Conservation (phyloP, 2,113 vertebrate genomes). For the Xiphophorus couchianus region DNA sequence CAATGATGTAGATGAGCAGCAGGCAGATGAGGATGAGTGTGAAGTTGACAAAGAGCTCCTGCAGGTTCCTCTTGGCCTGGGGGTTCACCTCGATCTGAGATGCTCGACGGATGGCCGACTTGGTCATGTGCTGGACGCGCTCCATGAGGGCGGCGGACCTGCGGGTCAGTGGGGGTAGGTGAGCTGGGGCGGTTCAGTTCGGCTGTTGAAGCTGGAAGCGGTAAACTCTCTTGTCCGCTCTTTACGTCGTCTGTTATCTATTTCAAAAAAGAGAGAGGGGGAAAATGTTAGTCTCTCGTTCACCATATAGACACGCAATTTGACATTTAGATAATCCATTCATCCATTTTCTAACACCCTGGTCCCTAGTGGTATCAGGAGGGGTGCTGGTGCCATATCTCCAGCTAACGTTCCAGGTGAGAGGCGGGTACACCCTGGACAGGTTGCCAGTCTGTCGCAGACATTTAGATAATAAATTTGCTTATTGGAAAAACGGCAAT, state of each 20-base stretch:
- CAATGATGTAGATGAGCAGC: constrained; percentile 97
- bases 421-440: too few relatives aligned
- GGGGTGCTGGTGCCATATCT: too few relatives aligned
- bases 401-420: too few relatives aligned
- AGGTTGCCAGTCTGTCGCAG: too few relatives aligned
- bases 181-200: background rate
- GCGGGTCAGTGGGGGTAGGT: background rate
- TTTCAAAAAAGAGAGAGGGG: background rate
- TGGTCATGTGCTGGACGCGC: constrained; percentile 96
- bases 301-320: too few relatives aligned
- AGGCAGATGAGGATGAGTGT: constrained; percentile 98
- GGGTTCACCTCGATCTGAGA: constrained; percentile 95
- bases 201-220: background rate
- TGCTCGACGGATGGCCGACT: constrained; percentile 93
- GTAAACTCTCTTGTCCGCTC: background rate
- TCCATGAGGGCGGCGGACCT: constrained; percentile 82
- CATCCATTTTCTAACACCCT: too few relatives aligned
- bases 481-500: too few relatives aligned
- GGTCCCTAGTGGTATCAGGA: too few relatives aligned
- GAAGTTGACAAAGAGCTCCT: constrained; percentile 99
- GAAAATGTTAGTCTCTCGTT: too few relatives aligned
- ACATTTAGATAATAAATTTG: too few relatives aligned
- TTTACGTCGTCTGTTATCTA: background rate
- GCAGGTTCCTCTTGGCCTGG: constrained; percentile 92
- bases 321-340: too few relatives aligned